These are phyloP conservation scores for Aegithalos caudatus DNA, from an alignment of 2,113 vertebrate genomes.

Conservation along the genomic window DNA sequence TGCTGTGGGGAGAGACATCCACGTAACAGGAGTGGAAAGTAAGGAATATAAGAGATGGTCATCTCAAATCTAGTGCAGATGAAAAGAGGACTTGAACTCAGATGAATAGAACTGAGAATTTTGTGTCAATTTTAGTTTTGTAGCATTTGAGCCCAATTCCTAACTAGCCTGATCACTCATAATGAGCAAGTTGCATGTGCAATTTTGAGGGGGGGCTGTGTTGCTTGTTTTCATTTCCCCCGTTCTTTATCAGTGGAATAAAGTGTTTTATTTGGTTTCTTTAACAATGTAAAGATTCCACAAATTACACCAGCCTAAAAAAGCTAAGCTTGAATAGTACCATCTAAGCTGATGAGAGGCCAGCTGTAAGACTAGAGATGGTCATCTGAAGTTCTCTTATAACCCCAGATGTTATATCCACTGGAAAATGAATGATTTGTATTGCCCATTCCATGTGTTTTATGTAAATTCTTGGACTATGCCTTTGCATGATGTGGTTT, in stretches of 20 bases:
- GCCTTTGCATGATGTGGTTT: neutral
- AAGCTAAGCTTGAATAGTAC: neutral
- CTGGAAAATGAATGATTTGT: neutral
- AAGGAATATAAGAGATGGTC: neutral
- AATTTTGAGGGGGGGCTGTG: accelerated
- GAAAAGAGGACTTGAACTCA: neutral
- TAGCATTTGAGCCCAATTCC: neutral
- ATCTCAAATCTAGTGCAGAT: neutral
- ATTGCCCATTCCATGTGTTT: neutral
- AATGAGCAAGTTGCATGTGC: neutral
- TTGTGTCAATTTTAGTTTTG: neutral
- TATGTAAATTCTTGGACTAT: neutral
- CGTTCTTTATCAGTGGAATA: neutral
- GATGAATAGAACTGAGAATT: neutral
- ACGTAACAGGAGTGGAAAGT: neutral
- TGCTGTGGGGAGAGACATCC: neutral
- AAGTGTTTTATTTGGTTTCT: neutral
- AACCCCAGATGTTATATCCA: neutral
- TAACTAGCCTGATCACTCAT: neutral
- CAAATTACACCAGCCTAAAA: neutral
- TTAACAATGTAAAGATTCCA: neutral
- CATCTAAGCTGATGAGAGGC: neutral
- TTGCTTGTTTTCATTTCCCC: neutral
- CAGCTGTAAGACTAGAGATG: neutral
- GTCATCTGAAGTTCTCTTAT: neutral